Base-by-base conservation (phyloP, 2,113 vertebrate species). In the Macrotus californicus region DNA sequence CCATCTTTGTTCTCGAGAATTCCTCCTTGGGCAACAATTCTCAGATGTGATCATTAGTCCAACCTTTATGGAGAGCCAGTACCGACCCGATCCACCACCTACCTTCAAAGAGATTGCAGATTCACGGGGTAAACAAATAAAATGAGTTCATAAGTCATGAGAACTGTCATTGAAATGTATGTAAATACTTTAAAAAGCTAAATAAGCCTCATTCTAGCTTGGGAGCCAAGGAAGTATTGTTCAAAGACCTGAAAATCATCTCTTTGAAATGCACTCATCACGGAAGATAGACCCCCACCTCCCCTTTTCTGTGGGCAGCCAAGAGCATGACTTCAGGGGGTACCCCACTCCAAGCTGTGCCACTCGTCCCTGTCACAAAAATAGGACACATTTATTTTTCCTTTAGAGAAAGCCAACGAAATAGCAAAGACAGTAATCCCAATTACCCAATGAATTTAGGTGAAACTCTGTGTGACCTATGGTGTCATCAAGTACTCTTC, bases 341-440 rank as follows among this genome's bases (percentile, higher is more conserved):
- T 0, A 26, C 2, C 0, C 0, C 6, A 1, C 24, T 41, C n/a
- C 24, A 61, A 72, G 26, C 3, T 43, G 34, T 12, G 26, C 36
- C 19, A 39, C 2, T 67, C 10, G 34, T 0, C 36, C 0, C 1
- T 89, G 2, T 16, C 26, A 29, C 21, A 79, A 52, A 80, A 16
- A 15, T 16, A 75, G 9, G 19, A 70, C 34, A 59, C 18, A 1
- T 31, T 79, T 29, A 11, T 79, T 76, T 73, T 22, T 66, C 26
- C 21, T 22, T 56, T 48, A 52, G 21, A 92, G 90, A 82, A 81
- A 24, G 15, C 7, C 73, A 76, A 2, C 34, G 29, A 95, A 46
- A 7, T n/a, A 86, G 73, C n/a, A 64, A 12, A 70, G 7, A 18
- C 2, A 22, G 13, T 36, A 11, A 48, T 2, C 0, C 4, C 14